A percentile compares a stretch with the other conserved stretches of the same genome.
These are phyloP conservation scores for Punctoribates punctum DNA, from an alignment of 2,888 invertebrate genomes.

Conservation along the genomic window DNA sequence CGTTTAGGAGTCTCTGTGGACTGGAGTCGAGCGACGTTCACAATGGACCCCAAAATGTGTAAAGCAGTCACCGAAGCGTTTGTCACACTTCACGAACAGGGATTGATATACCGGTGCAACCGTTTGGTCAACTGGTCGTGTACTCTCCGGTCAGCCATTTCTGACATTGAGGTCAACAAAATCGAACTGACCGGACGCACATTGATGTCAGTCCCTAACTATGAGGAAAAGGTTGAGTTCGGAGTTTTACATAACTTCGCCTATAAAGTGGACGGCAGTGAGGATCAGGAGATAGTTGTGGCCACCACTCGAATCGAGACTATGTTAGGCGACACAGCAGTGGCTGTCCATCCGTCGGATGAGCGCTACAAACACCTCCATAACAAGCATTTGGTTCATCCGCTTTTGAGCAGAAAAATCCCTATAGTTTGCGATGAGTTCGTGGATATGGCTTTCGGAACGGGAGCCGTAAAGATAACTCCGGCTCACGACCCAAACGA, in stretches of 20 bases:
- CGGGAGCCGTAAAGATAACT: slow-evolving; percentile 90
- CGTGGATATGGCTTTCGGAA: slow-evolving; percentile 88
- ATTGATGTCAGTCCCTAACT: slow-evolving; percentile 81
- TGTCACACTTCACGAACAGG: slow-evolving; percentile 78
- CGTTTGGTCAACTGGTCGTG: slow-evolving; percentile 99
- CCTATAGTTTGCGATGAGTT: slow-evolving; percentile 88
- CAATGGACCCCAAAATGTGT: slow-evolving; percentile 87
- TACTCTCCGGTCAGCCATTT: slow-evolving; percentile 90
- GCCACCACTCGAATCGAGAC: slow-evolving; percentile 98
- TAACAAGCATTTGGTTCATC: slow-evolving; percentile 79
- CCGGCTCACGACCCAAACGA: slow-evolving; percentile 97
- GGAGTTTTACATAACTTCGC: slow-evolving; percentile 89
- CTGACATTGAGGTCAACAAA: slow-evolving; percentile 98
- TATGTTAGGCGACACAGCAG: slow-evolving; percentile 92
- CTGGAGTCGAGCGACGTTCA: slow-evolving; percentile 91
- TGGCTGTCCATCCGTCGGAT: slow-evolving; percentile 96
- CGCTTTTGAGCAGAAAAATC: slow-evolving; percentile 71
- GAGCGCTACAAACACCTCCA: slow-evolving; percentile 74
- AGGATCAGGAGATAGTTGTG: slow-evolving; percentile 58
- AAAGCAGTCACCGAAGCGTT: slow-evolving; percentile 92
- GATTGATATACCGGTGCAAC: slow-evolving; percentile 86
- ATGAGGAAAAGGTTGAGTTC: slow-evolving; percentile 83
- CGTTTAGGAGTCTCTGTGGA: slow-evolving; percentile 86
- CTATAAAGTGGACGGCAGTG: slow-evolving; percentile 69
- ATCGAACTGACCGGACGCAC: slow-evolving; percentile 80